Base-by-base conservation (phyloP, 2,888 invertebrate genomes). In the Andrena praecox region DNA sequence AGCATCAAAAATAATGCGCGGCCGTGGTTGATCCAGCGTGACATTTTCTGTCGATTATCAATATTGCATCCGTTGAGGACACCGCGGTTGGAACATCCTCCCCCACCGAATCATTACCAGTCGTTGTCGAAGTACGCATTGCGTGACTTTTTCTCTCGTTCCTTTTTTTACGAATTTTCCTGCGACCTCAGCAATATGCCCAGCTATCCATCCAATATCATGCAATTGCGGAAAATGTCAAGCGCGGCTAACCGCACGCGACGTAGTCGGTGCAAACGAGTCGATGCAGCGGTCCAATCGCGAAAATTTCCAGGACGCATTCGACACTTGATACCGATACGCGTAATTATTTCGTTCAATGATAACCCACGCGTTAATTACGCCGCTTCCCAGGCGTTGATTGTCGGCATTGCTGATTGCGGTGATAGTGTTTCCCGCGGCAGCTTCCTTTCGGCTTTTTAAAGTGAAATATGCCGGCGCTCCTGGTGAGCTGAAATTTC, bases 221-320 rank as follows among this genome's bases (percentile, higher is more conserved):
- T 66, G 69, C 86, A 88, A 87, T 88, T 86, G 82, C 72, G 80
- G 86, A 84, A 88, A 88, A 88, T 85, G 86, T 87, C 83, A 80
- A 85, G 73, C 76, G 82, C 69, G 87, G 87, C 70, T 86, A 85
- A 88, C 87, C 88, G 68, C 88, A 77, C 64, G 77, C 64, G 77
- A 80, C 77, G 78, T 78, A 60, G 80, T 62, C 71, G 75, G 69
- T 77, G 77, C 77, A 77, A 80, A 77, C 86, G 78, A 69, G 72
- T 74, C 67, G 74, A 70, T 56, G 72, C 75, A 48, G 76, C 76
- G 66, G 64, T 67, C 68, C 78, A 78, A 87, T 87, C 59, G 82
- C 75, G 82, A 84, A 87, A 87, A 87, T 86, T 42, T 87, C 80
- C 78, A 48, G 80, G 77, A 80, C 68, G 82, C 70, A 81, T 88